A percentile compares a stretch with the other conserved stretches of the same genome.
Evolutionary conservation across 2,113 vertebrate species (phyloP).

Genomic region (Mormyrus iriodes): DNA sequence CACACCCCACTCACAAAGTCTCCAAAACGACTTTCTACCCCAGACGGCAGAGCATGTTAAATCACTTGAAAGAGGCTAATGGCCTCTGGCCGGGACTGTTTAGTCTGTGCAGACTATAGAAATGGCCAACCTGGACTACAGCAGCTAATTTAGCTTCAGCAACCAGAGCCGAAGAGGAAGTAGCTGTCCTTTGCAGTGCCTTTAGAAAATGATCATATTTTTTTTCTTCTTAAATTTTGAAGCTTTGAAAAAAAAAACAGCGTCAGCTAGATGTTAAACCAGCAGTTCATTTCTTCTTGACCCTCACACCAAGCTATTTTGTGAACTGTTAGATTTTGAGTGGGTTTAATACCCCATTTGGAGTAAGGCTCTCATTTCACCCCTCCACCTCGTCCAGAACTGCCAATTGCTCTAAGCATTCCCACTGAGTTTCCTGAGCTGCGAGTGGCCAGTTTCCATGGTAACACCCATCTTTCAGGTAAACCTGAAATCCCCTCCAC

Average conservation of each 20-base stretch:
- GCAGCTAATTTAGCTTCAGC: conserved; percentile 29
- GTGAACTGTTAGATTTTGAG: conserved; percentile 20
- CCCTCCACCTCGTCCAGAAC: not conserved
- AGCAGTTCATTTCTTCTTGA: conserved; percentile 27
- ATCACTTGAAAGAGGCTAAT: conserved; percentile 48
- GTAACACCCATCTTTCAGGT: conserved; percentile 33
- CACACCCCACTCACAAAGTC: conserved; percentile 22
- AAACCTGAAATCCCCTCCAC: conserved; percentile 3
- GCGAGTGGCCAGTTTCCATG: conserved; percentile 32
- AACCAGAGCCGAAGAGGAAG: conserved; percentile 31
- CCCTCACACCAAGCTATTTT: conserved; percentile 16
- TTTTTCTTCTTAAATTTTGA: not conserved
- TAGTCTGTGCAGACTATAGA: conserved; percentile 37
- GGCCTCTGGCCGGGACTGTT: conserved; percentile 38
- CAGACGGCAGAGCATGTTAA: conserved; percentile 35
- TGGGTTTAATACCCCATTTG: conserved; percentile 27
- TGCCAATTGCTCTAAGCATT: conserved; percentile 27
- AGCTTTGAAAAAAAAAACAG: not conserved
- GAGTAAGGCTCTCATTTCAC: not conserved
- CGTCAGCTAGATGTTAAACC: conserved; percentile 15
- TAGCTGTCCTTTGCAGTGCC: conserved; percentile 29
- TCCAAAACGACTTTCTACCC: conserved; percentile 28
- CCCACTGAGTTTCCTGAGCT: conserved; percentile 21
- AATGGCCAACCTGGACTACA: conserved; percentile 22
- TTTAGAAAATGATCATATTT: not conserved